These are phyloP conservation scores for Linepithema humile DNA, from an alignment of 1,140 invertebrate genomes.

Conservation along the genomic window DNA sequence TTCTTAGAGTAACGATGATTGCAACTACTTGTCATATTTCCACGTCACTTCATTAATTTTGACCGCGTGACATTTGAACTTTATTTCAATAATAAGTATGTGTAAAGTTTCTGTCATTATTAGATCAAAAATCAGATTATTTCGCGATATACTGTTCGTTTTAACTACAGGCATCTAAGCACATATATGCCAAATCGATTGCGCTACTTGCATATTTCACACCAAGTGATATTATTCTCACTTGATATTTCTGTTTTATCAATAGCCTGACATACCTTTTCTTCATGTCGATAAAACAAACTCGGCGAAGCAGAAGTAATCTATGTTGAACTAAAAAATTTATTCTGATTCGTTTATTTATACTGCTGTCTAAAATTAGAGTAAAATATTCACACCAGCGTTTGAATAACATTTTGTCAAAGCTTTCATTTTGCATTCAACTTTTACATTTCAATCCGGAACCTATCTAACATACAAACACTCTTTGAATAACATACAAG, in stretches of 20 bases:
- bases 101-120: background rate
- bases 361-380: background rate
- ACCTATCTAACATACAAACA: background rate
- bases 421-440: background rate
- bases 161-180: background rate
- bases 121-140: too few relatives aligned
- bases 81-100: background rate
- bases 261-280: background rate
- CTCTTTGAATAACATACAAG: background rate
- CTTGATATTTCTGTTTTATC: background rate
- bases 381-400: background rate
- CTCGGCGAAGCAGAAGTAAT: background rate
- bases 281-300: background rate
- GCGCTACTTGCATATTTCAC: background rate
- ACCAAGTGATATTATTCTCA: too few relatives aligned
- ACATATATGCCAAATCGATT: background rate
- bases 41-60: background rate
- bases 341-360: background rate
- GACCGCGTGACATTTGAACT: background rate
- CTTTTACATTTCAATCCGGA: conserved; percentile 6
- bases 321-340: background rate
- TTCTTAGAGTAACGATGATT: background rate
- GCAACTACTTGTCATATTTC: background rate
- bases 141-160: background rate
- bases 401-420: background rate